Conservation (phyloP, 2,797 vertebrate genomes). For the Neomorphus geoffroyi region DNA sequence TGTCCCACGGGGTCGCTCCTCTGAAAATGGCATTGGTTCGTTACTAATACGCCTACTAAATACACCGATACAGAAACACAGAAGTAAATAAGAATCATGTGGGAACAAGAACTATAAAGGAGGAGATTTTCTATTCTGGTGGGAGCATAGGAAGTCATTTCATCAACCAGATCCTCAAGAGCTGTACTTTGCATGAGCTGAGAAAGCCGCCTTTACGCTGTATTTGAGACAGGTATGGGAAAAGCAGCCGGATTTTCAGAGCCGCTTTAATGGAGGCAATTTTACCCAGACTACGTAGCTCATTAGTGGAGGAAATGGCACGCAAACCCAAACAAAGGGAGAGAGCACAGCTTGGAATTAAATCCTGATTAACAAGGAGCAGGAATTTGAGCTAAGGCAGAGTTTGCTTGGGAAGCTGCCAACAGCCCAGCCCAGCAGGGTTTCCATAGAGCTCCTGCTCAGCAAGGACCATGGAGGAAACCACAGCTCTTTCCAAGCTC, state of each 20-base stretch:
- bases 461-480: neutral
- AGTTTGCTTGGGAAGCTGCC: neutral
- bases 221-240: neutral
- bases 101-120: neutral
- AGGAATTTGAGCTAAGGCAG: neutral
- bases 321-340: neutral
- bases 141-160: neutral
- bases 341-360: neutral
- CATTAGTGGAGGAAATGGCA: neutral
- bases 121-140: neutral
- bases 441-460: neutral
- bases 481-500: neutral
- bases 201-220: neutral
- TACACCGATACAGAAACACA: neutral
- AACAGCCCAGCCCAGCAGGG: rapidly evolving
- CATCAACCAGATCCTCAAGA: neutral
- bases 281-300: neutral
- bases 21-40: neutral
- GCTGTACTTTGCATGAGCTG: neutral
- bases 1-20: neutral
- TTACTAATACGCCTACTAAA: neutral
- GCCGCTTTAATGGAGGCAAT: neutral
- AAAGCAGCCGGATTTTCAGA: neutral
- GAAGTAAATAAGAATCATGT: neutral
- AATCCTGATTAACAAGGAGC: neutral